Percentiles rank a stretch among this genome's conserved stretches.
These are phyloP conservation scores for Nasonia oneida DNA, from an alignment of 2,888 invertebrate species.

Conservation along the genomic window DNA sequence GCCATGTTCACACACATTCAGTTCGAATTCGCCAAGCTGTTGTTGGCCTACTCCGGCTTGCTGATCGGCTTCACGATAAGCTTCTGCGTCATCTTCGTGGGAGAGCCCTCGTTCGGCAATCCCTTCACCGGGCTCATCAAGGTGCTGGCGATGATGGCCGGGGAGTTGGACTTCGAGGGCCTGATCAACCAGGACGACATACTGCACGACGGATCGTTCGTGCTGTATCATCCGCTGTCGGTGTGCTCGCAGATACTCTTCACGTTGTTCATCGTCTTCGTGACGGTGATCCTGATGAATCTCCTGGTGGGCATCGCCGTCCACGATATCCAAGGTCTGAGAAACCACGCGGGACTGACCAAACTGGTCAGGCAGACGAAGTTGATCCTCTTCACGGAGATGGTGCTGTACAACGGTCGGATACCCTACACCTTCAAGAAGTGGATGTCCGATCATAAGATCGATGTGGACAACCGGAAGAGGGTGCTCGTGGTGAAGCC, in stretches of 20 bases:
- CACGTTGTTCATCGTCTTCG: conserved; percentile 77
- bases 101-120: conserved; percentile 75
- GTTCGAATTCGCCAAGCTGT: conserved; percentile 78
- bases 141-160: conserved; percentile 78
- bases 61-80: conserved; percentile 79
- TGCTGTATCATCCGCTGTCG: conserved; percentile 75
- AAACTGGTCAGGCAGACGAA: conserved; percentile 80
- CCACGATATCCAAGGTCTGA: conserved; percentile 78
- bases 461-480: conserved; percentile 77
- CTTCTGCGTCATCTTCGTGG: conserved; percentile 78
- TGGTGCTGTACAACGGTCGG: conserved; percentile 78
- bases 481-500: conserved; percentile 79
- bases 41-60: conserved; percentile 78
- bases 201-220: conserved; percentile 69
- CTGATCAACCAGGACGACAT: conserved; percentile 74
- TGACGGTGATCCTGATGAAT: conserved; percentile 78
- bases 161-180: conserved; percentile 77
- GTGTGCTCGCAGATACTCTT: conserved; percentile 77
- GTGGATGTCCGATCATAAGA: conserved; percentile 78
- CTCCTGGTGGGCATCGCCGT: conserved; percentile 78
- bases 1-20: conserved; percentile 80
- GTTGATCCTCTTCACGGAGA: conserved; percentile 79
- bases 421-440: conserved; percentile 77
- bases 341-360: conserved; percentile 79
- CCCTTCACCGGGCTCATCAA: conserved; percentile 77